Base-by-base conservation (phyloP, 2,113 vertebrate genomes). In the Campylorhamphus procurvoides region DNA sequence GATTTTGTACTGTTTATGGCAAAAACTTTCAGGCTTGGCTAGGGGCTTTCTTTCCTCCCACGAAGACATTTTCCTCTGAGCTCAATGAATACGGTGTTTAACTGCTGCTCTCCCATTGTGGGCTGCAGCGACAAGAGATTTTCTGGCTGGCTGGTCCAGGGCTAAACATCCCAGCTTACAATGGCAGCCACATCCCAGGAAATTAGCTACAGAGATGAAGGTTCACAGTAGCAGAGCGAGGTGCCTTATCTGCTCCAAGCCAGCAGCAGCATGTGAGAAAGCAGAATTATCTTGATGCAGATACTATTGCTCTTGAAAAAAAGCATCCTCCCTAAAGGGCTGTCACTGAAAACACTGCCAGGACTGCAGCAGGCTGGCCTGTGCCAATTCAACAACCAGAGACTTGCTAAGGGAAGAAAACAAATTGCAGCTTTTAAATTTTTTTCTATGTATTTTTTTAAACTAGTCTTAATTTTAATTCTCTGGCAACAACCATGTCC, bases 111-210 rank as follows among this genome's bases (percentile, higher is more conserved):
- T 82, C 52, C 64, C 1, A 1, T 62, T 44, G 44, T 1, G 0
- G 10, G 18, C 29, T 59, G 12, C 4, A 2, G 42, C 6, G 3
- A 46, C 1, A 6, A 6, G 1, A 55, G 29, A 49, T 55, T 56
- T 52, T 39, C 50, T 33, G 35, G 16, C 56, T 3, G 2, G 25
- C 55, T 59, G 24, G 18, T 31, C 10, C 3, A 37, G 31, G 44
- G 59, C 2, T 2, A 83, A 87, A 52, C 24, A 56, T 37, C 49
- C 42, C 40, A 16, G 33, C 23, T 89, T 16, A 39, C 25, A 72
- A 25, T 1, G 1, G 52, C n/a, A 89, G 37, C 1, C 0, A 1
- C 14, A 25, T 5, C 18, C 18, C 6, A 2, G 29, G 40, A 40
- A 33, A 39, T 18, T 0, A 0, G 62, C 52, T 50, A 11, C 3